Percentiles rank a stretch among this genome's conserved stretches.
phyloP scores from a whole-genome alignment of 2,113 vertebrate genomes.

The Peromyscus maniculatus region DNA sequence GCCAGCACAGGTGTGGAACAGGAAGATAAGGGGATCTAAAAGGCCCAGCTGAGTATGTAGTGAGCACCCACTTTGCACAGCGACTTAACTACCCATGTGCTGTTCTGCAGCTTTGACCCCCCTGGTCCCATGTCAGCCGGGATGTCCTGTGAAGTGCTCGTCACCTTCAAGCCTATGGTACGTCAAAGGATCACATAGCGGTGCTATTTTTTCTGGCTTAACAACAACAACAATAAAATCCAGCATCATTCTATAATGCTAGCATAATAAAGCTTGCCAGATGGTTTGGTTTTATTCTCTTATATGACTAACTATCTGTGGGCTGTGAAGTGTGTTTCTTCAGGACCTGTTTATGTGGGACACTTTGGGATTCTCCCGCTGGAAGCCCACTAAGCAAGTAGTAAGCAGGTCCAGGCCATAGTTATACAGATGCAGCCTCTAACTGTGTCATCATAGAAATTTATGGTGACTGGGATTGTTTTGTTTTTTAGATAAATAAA shows the following conservation, averaged over 20 bases:
- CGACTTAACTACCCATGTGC: fast-evolving
- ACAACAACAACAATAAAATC: not conserved
- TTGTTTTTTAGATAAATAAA: slow-evolving; percentile 89
- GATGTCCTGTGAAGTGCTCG: slow-evolving; percentile 93
- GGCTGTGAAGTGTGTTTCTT: not conserved
- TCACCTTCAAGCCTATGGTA: slow-evolving; percentile 94
- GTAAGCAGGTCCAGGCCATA: not conserved
- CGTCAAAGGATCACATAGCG: slow-evolving; percentile 60
- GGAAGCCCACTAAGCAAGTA: fast-evolving
- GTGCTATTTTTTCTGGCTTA: not conserved
- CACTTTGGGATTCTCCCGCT: not conserved
- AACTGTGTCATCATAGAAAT: fast-evolving
- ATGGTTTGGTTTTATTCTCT: fast-evolving
- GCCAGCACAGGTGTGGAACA: not conserved
- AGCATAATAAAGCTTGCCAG: fast-evolving
- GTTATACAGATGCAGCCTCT: fast-evolving
- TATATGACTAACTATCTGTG: fast-evolving
- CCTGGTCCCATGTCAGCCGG: slow-evolving; percentile 92
- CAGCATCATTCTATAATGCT: fast-evolving
- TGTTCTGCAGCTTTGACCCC: slow-evolving; percentile 90
- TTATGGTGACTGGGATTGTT: not conserved
- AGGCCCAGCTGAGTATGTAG: fast-evolving
- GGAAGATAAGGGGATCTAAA: fast-evolving
- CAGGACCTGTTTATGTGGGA: fast-evolving
- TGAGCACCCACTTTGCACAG: fast-evolving